Percentiles rank a stretch among this genome's conserved stretches.
These are phyloP conservation scores for Lasioglossum vierecki DNA, from an alignment of 2,888 invertebrate genomes.

Conservation along the genomic window DNA sequence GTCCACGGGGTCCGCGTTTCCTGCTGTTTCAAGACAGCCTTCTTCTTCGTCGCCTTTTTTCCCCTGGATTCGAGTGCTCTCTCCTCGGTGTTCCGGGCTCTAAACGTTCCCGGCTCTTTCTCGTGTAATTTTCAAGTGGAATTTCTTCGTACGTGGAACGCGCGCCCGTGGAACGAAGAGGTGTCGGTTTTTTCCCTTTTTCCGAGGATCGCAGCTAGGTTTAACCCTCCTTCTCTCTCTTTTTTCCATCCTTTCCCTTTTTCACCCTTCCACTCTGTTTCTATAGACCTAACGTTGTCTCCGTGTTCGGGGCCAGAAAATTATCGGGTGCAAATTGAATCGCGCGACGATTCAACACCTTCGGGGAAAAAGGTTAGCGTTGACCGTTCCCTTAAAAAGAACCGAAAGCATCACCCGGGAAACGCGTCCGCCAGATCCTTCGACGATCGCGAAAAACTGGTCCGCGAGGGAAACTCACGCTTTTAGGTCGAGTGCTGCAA, in stretches of 20 bases:
- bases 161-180: neutral
- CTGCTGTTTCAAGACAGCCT: neutral
- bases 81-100: neutral
- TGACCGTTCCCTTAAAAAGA: neutral
- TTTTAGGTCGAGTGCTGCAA: neutral
- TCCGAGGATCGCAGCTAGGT: neutral
- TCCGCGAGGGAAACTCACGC: neutral
- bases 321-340: slow-evolving; percentile 37
- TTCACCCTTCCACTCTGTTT: neutral
- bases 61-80: neutral
- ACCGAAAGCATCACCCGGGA: neutral
- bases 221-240: neutral
- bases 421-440: neutral
- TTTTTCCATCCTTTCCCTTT: neutral
- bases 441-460: neutral
- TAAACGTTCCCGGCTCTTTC: slow-evolving; percentile 20
- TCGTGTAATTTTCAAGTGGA: slow-evolving; percentile 45
- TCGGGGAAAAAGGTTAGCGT: neutral
- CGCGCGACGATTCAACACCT: neutral
- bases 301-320: slow-evolving; percentile 3
- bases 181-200: neutral
- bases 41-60: slow-evolving; percentile 11
- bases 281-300: neutral
- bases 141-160: slow-evolving; percentile 12
- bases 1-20: neutral